Evolutionary conservation across 2,797 vertebrate species (phyloP), one percentile per base, ranked within the genome.

Genomic region (Pangasius larnaudii): DNA sequence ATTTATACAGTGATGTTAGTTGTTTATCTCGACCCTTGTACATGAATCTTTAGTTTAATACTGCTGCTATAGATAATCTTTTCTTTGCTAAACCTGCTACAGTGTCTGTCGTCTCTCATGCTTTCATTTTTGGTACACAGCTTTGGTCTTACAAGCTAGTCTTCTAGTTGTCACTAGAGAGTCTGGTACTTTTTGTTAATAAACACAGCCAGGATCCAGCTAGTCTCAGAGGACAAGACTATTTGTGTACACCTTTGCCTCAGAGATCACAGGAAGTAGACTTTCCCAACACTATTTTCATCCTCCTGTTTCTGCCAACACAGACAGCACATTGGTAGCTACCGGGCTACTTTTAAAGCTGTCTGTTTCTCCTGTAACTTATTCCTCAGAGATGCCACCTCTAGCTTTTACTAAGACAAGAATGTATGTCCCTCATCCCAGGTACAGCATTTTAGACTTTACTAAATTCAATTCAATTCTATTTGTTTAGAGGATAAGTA

Each of bases 221-320:
- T 30, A 22, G 61, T 33, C n/a, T 67, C 27, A 2, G 30, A 16
- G 58, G 19, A 63, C 5, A 2, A 67, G 81, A 18, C 46, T 51
- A 67, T 49, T 51, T 67, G 42, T 33, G 61, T 67, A 33, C 42
- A 84, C 49, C 53, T 69, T 69, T 56, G 36, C 53, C 65, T 42
- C 10, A 7, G 61, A 86, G 42, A 67, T 86, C 58, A 77, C 56
- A 77, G n/a, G 59, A 51, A 49, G 49, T 27, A 11, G 36, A 59
- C 53, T 85, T 74, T 75, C 49, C 30, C 13, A 79, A 7, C 61
- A 30, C 30, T 80, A 27, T 80, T 86, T 86, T n/a, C 75, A 86
- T 63, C 19, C 63, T 51, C 5, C 24, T 33, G 49, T 53, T 69
- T 53, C 63, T 53, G 63, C 46, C 82, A 24, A 27, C 63, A 53